These are phyloP conservation scores for Lycaon pictus DNA, from an alignment of 2,113 vertebrate species.

Conservation along the genomic window DNA sequence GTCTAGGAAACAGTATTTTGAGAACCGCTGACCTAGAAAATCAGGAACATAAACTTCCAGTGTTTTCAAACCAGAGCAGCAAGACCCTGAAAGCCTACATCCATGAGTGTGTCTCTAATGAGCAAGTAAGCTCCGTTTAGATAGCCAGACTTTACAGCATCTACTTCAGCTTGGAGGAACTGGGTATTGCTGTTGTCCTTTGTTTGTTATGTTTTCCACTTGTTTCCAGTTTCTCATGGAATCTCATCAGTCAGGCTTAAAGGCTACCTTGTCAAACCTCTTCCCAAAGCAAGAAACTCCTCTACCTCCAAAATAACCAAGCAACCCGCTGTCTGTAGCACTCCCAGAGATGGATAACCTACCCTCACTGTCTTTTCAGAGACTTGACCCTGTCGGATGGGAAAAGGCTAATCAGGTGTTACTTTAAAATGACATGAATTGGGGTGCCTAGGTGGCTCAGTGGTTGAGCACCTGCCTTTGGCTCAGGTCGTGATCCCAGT, in stretches of 20 bases:
- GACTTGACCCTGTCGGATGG: background rate
- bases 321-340: background rate
- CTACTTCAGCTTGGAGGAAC: background rate
- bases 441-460: no score
- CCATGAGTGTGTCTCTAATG: background rate
- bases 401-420: background rate
- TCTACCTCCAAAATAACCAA: background rate
- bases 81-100: background rate
- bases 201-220: background rate
- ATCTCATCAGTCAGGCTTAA: slow-evolving; percentile 9
- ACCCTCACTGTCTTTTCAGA: background rate
- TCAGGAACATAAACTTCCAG: background rate
- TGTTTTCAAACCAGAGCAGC: background rate
- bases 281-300: background rate
- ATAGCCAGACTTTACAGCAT: no score
- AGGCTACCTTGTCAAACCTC: background rate
- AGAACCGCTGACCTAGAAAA: slow-evolving; percentile 44
- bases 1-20: background rate
- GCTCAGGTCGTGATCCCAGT: no score
- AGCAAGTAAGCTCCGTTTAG: background rate
- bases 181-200: accelerated
- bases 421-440: background rate
- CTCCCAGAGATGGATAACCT: background rate
- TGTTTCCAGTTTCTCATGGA: background rate
- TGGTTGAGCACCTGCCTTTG: no score